phyloP scores from a whole-genome alignment of 2,113 vertebrate species.

The Pipa parva region DNA sequence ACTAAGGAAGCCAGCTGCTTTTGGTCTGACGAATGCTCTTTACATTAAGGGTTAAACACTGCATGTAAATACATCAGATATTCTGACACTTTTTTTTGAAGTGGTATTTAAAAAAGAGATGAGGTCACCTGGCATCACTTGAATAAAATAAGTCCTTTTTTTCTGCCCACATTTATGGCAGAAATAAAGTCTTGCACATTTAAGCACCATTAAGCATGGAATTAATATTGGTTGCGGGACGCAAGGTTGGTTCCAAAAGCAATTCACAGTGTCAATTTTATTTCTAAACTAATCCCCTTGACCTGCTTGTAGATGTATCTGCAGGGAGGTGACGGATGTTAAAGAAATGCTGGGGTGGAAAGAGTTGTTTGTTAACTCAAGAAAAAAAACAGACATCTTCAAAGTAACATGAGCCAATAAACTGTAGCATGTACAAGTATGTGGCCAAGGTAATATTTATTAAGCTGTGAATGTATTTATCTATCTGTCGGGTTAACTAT shows the following conservation, averaged over 20 bases:
- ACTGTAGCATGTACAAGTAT: background rate
- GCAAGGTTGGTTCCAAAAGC: slow-evolving; percentile 29
- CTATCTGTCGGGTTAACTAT: too few relatives aligned
- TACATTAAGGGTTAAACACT: slow-evolving; percentile 9
- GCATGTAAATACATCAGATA: slow-evolving; percentile 19
- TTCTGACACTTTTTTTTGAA: slow-evolving; percentile 16
- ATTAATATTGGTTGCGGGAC: slow-evolving; percentile 32
- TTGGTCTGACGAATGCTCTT: background rate
- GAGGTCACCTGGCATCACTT: slow-evolving; percentile 32
- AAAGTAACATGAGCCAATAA: background rate
- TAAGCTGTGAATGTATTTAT: too few relatives aligned
- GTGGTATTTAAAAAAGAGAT: slow-evolving; percentile 21
- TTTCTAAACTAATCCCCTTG: slow-evolving; percentile 26
- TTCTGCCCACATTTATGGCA: slow-evolving; percentile 29
- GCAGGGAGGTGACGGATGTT: slow-evolving; percentile 20
- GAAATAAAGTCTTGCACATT: slow-evolving; percentile 36
- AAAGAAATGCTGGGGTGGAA: slow-evolving; percentile 5
- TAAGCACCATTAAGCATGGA: slow-evolving; percentile 35
- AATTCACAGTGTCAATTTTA: slow-evolving; percentile 34
- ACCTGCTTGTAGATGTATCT: slow-evolving; percentile 12
- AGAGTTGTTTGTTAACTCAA: slow-evolving; percentile 9
- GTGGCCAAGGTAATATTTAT: too few relatives aligned
- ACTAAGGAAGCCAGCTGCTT: background rate
- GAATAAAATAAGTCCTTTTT: slow-evolving; percentile 24
- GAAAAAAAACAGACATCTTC: background rate